phyloP scores from a whole-genome alignment of 2,113 vertebrate genomes.

The Scomber colias region DNA sequence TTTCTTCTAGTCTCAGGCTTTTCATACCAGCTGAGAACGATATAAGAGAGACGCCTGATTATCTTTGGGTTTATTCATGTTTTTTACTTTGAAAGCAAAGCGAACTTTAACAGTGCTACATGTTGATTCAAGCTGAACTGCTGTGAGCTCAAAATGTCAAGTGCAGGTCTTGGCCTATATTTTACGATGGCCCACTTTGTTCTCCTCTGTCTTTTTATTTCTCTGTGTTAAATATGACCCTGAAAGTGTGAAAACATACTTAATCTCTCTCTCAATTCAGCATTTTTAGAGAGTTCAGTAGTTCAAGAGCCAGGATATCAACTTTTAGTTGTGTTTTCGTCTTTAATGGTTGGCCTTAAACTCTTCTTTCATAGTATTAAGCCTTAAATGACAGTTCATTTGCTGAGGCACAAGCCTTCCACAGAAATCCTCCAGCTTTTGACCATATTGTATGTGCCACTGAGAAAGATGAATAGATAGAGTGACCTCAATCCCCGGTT shows the following conservation, averaged over 20 bases:
- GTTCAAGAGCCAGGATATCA: not conserved
- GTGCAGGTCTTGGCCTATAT: constrained; percentile 27
- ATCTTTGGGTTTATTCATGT: constrained; percentile 21
- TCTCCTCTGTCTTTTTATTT: not conserved
- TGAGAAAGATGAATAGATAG: not conserved
- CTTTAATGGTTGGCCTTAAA: not conserved
- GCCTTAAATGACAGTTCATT: not conserved
- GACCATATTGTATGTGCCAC: not conserved
- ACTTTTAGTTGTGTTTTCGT: no score
- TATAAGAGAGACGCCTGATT: not conserved
- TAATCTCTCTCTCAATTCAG: not conserved
- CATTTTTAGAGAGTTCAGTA: constrained; percentile 17
- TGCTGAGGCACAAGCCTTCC: not conserved
- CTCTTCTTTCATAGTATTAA: not conserved
- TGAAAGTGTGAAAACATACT: not conserved
- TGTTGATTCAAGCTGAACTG: constrained; percentile 24
- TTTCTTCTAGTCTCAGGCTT: not conserved
- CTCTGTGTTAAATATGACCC: constrained; percentile 13
- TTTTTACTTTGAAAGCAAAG: constrained; percentile 9
- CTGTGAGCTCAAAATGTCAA: constrained; percentile 44
- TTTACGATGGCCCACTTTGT: constrained; percentile 41
- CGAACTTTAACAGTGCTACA: not conserved
- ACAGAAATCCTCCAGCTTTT: not conserved
- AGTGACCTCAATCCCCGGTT: no score
- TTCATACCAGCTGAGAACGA: not conserved